Percentiles rank a stretch among this genome's conserved stretches.
Evolutionary conservation across 2,797 vertebrate genomes (phyloP).

Genomic region (Diceros bicornis): DNA sequence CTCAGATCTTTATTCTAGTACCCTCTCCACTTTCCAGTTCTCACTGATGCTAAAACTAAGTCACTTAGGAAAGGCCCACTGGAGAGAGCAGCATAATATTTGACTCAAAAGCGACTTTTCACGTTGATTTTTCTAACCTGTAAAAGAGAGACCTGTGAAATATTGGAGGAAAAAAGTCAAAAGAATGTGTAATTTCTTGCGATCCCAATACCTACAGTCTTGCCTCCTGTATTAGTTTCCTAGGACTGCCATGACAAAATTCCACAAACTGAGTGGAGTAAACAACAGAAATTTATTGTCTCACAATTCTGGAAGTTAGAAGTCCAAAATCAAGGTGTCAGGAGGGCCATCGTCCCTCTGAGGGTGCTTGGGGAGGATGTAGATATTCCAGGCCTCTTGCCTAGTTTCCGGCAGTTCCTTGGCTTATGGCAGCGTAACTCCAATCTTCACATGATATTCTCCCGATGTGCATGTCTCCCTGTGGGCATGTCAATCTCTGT

Average conservation of each 20-base stretch:
- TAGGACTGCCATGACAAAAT: neutral
- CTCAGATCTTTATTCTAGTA: neutral
- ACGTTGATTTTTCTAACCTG: slow-evolving; percentile 9
- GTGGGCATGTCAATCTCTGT: neutral
- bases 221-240: neutral
- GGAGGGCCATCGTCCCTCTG: neutral
- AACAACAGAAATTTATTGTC: neutral
- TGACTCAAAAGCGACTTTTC: slow-evolving; percentile 45
- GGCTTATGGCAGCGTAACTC: neutral
- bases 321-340: neutral
- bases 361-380: neutral
- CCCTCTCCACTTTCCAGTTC: neutral
- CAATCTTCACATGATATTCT: neutral
- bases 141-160: neutral
- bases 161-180: neutral
- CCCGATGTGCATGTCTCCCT: neutral
- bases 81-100: neutral
- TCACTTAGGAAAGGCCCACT: neutral
- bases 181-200: neutral
- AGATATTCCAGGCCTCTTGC: neutral
- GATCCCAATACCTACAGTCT: neutral
- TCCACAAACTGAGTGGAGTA: neutral
- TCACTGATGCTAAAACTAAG: neutral
- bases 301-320: neutral
- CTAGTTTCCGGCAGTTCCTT: neutral